Conservation (phyloP, 2,888 invertebrate genomes). For the Halocaridina rubra region DNA sequence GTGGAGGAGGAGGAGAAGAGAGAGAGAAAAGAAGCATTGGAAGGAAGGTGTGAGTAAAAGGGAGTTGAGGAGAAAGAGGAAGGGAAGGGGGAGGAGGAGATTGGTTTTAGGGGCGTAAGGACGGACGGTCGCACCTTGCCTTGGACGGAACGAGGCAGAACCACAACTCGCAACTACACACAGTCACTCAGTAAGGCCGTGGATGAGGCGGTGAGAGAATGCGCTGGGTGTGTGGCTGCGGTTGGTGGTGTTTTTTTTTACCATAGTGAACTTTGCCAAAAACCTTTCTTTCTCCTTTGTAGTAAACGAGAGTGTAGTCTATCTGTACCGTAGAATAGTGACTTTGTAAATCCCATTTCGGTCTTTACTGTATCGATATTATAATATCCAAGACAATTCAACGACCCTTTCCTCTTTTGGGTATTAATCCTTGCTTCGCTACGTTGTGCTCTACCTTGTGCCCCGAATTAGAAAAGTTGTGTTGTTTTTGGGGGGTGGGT, state of each 20-base stretch:
- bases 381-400: background rate
- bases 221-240: constrained; percentile 13
- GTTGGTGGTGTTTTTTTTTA: constrained; percentile 22
- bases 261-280: background rate
- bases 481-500: too few relatives aligned
- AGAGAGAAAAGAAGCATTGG: constrained; percentile 1
- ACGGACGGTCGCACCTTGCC: too few relatives aligned
- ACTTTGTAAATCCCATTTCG: background rate
- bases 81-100: background rate
- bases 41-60: constrained; percentile 28
- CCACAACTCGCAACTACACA: too few relatives aligned
- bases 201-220: constrained; percentile 52
- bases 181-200: constrained; percentile 43
- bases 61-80: background rate
- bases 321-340: background rate
- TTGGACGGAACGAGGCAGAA: constrained; percentile 34
- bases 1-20: constrained; percentile 26
- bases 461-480: too few relatives aligned
- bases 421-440: background rate
- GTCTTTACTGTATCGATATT: too few relatives aligned
- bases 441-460: background rate
- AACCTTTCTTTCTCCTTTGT: background rate
- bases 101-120: background rate
- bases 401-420: background rate
- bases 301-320: background rate